Base-by-base conservation (phyloP, 2,113 vertebrate genomes). In the Seriola dumerili region DNA sequence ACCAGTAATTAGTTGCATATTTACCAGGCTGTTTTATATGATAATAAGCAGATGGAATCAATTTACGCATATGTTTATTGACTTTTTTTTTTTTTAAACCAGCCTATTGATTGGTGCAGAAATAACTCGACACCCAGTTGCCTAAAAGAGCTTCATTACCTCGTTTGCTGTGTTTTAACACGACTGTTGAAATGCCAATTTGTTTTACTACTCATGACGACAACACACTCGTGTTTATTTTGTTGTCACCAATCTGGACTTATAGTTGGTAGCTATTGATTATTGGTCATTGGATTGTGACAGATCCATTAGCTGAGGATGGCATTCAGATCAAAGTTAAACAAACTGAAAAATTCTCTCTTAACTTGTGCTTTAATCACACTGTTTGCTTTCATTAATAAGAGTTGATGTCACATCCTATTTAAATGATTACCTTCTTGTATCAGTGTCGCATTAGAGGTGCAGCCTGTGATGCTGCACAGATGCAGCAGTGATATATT, bases 51-150 rank as follows among this genome's bases (percentile, higher is more conserved):
- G 84, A 91, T 90, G 61, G 65, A 93, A 95, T 96, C 95, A 94
- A 95, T 96, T 91, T 76, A 94, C 91, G 94, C 95, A 95, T 96
- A 95, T 92, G 92, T 89, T 96, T 96, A 95, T 95, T 94, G 95
- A 95, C 90, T 55, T 84, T 86, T 87, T 80, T 78, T 57, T 67
- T 85, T 85, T 78, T 83, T 68, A 44, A 84, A 80, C 69, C 55
- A 71, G 74, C 23, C n/a, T 85, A 96, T 95, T 91, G 95, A 95
- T 95, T 85, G 70, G 42, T 23, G 25, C 44, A 83, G 91, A 85
- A 87, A 90, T 91, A 89, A 94, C 91, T 93, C 50, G 34, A 85
- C 81, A 84, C 64, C 76, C 86, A 91, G 77, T 86, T 59, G 80
- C 80, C 78, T 84, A 67, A 81, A 83, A 82, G 78, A 87, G 87